phyloP scores from a whole-genome alignment of 2,113 vertebrate species.

The Etheostoma cragini region DNA sequence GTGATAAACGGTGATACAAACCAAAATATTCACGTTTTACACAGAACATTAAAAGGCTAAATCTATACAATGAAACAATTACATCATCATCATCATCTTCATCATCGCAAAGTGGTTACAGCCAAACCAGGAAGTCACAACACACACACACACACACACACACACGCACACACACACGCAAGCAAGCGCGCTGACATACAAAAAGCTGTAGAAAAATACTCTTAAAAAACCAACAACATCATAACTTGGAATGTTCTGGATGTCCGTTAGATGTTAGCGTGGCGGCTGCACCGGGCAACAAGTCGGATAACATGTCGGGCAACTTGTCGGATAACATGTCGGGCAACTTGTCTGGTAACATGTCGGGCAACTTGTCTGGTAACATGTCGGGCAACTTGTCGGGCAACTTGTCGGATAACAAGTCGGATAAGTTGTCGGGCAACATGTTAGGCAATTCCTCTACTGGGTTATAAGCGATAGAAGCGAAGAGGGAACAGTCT shows the following conservation, averaged over 20 bases:
- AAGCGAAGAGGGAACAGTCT: no score
- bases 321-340: no score
- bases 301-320: no score
- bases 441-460: not conserved
- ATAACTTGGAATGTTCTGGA: conserved; percentile 70
- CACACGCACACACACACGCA: conserved; percentile 13
- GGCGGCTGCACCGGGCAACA: not conserved
- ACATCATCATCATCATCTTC: conserved; percentile 16
- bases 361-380: no score
- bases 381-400: no score
- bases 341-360: no score
- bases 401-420: not conserved
- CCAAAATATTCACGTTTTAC: conserved; percentile 51
- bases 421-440: no score
- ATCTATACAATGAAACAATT: conserved; percentile 18
- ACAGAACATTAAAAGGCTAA: conserved; percentile 36
- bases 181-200: conserved; percentile 70
- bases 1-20: conserved; percentile 60
- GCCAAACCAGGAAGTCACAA: conserved; percentile 52
- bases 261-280: conserved; percentile 27
- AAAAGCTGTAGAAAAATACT: conserved; percentile 79
- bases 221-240: conserved; percentile 61
- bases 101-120: conserved; percentile 4
- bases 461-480: no score
- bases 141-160: conserved; percentile 1